Evolutionary conservation across 1,140 invertebrate genomes (phyloP).

Genomic region (Ectropis grisescens): DNA sequence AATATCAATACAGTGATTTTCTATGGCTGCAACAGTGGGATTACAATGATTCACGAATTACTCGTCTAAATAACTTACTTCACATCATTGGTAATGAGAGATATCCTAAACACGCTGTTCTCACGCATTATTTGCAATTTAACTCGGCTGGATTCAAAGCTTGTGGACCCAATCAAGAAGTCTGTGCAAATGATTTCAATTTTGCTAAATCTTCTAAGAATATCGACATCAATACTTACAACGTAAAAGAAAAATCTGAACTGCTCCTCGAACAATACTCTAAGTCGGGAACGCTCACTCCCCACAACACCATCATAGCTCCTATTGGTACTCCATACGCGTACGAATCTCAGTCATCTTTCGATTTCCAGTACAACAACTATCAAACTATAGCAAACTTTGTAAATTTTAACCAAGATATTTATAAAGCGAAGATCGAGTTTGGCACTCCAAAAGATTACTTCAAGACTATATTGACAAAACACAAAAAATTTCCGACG

Average conservation of each 20-base stretch:
- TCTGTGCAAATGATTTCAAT: slow-evolving; percentile 36
- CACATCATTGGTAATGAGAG: slow-evolving; percentile 54
- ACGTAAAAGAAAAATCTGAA: slow-evolving; percentile 84
- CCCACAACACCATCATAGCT: slow-evolving; percentile 85
- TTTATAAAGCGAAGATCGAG: slow-evolving; percentile 78
- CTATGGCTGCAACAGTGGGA: slow-evolving; percentile 84
- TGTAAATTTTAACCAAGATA: slow-evolving; percentile 78
- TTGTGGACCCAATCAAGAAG: slow-evolving; percentile 33
- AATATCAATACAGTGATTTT: slow-evolving; percentile 84
- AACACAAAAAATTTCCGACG: slow-evolving; percentile 72
- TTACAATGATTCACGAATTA: slow-evolving; percentile 19
- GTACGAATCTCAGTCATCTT: slow-evolving; percentile 82
- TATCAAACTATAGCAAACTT: slow-evolving; percentile 84
- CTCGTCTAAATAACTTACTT: slow-evolving; percentile 70
- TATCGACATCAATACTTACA: slow-evolving; percentile 78
- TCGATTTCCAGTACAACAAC: slow-evolving; percentile 89
- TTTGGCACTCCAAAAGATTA: slow-evolving; percentile 90
- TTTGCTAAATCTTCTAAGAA: slow-evolving; percentile 60
- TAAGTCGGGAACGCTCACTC: slow-evolving; percentile 83
- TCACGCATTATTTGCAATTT: slow-evolving; percentile 44
- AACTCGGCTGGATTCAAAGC: slow-evolving; percentile 40
- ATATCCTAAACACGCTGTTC: slow-evolving; percentile 36
- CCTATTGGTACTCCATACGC: slow-evolving; percentile 86
- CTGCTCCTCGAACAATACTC: slow-evolving; percentile 85
- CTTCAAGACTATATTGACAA: slow-evolving; percentile 77